Percentiles rank a stretch among this genome's conserved stretches.
Conservation (phyloP, 2,113 vertebrate genomes). For the Charadrius vociferus region DNA sequence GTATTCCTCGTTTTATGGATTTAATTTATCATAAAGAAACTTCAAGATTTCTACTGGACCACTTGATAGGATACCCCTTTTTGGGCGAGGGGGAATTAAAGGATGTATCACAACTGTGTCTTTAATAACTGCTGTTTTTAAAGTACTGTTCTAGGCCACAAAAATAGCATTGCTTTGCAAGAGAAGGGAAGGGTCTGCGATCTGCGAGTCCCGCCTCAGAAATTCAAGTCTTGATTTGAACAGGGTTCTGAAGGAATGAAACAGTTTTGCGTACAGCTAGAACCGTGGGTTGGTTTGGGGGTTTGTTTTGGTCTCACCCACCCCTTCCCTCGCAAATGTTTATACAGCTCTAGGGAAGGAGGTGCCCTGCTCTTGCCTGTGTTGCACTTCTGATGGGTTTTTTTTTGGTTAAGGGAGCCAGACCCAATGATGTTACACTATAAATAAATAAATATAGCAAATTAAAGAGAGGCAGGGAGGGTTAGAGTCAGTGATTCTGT, state of each 20-base stretch:
- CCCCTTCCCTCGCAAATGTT: neutral
- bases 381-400: neutral
- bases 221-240: conserved; percentile 30
- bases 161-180: conserved; percentile 36
- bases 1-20: conserved; percentile 55
- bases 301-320: neutral
- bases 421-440: neutral
- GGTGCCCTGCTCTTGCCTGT: neutral
- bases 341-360: neutral
- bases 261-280: neutral
- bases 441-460: neutral
- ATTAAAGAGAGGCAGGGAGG: neutral
- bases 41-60: conserved; percentile 56
- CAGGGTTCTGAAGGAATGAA: conserved; percentile 10
- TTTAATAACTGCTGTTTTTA: conserved; percentile 67
- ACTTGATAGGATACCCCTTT: conserved; percentile 38
- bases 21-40: conserved; percentile 63
- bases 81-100: conserved; percentile 21
- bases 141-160: conserved; percentile 50
- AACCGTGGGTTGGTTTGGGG: neutral
- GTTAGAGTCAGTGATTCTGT: neutral
- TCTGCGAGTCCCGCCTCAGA: conserved; percentile 2
- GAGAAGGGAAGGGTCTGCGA: conserved; percentile 39
- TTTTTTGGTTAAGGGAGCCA: neutral
- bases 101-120: conserved; percentile 57